phyloP scores from a whole-genome alignment of 2,113 vertebrate species.

The Burhinus oedicnemus region DNA sequence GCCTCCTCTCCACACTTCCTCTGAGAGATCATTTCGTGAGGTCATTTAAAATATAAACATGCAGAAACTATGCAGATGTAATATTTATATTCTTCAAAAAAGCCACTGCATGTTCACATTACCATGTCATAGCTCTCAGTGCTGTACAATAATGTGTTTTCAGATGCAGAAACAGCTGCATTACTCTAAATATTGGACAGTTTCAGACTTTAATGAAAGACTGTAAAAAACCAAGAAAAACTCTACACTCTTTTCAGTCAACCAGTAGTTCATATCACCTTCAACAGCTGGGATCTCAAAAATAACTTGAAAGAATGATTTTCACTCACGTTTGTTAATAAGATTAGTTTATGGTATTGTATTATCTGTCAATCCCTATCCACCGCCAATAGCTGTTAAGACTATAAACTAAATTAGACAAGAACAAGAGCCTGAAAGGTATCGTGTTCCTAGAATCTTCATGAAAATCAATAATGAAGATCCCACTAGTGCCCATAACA shows the following conservation, averaged over 20 bases:
- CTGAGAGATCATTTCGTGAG: not conserved
- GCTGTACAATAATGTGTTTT: not conserved
- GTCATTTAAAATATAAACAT: not conserved
- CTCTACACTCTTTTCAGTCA: not conserved
- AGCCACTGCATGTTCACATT: not conserved
- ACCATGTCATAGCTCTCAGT: not conserved
- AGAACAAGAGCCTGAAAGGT: not conserved
- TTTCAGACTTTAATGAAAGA: not conserved
- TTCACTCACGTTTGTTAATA: not conserved
- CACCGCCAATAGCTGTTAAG: not conserved
- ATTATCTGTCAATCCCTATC: not conserved
- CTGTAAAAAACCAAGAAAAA: not conserved
- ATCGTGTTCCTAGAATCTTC: not conserved
- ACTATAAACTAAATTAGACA: not conserved
- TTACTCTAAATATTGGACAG: not conserved
- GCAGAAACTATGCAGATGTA: not conserved
- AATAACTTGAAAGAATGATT: not conserved
- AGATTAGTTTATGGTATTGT: not conserved
- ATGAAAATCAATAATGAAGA: not conserved
- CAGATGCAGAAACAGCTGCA: not conserved
- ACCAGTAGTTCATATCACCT: not conserved
- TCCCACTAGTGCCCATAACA: not conserved
- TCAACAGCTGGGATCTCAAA: not conserved
- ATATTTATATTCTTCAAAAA: not conserved
- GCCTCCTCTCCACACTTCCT: not conserved